phyloP scores from a whole-genome alignment of 2,888 invertebrate species.

The Agapetus fuscipes region DNA sequence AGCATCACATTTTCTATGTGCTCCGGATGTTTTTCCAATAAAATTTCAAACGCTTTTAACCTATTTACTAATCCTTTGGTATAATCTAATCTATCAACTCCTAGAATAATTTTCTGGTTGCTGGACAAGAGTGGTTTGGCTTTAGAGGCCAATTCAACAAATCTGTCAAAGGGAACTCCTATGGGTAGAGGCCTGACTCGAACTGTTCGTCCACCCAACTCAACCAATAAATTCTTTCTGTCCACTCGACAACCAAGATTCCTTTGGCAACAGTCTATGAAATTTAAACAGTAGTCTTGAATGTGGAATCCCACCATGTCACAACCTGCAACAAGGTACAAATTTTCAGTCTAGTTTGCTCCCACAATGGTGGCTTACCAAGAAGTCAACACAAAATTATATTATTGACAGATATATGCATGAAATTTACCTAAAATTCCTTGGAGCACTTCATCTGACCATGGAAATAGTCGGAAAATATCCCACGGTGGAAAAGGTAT shows the following conservation, averaged over 20 bases:
- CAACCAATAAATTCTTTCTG: constrained; percentile 75
- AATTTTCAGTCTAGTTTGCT: no score
- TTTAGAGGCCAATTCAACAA: constrained; percentile 68
- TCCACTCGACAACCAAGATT: constrained; percentile 82
- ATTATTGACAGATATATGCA: no score
- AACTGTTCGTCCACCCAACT: constrained; percentile 79
- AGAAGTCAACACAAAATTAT: no score
- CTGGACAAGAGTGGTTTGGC: constrained; percentile 59
- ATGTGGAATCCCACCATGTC: constrained; percentile 93
- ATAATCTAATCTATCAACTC: constrained; percentile 84
- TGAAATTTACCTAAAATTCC: constrained; percentile 65
- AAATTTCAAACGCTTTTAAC: constrained; percentile 70
- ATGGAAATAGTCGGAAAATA: constrained; percentile 80
- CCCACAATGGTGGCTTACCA: no score
- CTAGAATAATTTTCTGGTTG: constrained; percentile 72
- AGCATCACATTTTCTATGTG: constrained; percentile 74
- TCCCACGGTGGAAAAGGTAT: constrained; percentile 95
- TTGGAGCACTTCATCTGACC: constrained; percentile 90
- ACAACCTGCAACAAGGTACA: constrained; percentile 48
- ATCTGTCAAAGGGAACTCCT: constrained; percentile 81
- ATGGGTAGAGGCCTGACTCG: constrained; percentile 78
- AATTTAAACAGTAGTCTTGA: constrained; percentile 82
- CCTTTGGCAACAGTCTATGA: constrained; percentile 84
- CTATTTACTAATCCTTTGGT: constrained; percentile 83
- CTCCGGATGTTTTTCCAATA: constrained; percentile 76